Conservation (phyloP, 2,888 invertebrate genomes). For the Dicyrtomina minuta region DNA sequence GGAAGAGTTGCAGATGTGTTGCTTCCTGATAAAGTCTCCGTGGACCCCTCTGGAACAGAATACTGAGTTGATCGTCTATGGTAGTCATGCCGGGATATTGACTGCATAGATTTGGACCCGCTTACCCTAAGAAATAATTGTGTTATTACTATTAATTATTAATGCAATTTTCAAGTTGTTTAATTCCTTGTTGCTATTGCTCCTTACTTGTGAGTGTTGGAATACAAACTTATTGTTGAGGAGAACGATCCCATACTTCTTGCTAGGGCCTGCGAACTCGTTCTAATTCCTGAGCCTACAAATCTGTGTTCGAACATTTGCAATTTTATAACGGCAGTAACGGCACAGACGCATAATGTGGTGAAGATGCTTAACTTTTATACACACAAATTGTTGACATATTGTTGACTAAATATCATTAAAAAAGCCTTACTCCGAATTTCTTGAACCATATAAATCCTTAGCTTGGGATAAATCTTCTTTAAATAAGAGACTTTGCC, state of each 20-base stretch:
- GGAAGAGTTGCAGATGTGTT: constrained; percentile 41
- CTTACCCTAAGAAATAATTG: constrained; percentile 17
- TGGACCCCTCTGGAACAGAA: not conserved
- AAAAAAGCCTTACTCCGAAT: constrained; percentile 25
- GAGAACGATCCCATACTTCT: constrained; percentile 41
- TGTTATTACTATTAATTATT: too few relatives aligned
- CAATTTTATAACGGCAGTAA: not conserved
- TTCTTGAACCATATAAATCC: not conserved
- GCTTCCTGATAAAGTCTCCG: constrained; percentile 41
- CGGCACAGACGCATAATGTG: too few relatives aligned
- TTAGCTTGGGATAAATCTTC: constrained; percentile 25
- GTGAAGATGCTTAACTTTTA: too few relatives aligned
- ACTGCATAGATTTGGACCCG: constrained; percentile 9
- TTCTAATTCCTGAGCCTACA: not conserved
- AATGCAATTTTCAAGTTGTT: too few relatives aligned
- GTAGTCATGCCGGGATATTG: constrained; percentile 16
- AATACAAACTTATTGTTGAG: constrained; percentile 44
- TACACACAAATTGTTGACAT: too few relatives aligned
- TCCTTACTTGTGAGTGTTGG: constrained; percentile 10
- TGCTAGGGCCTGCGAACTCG: constrained; percentile 12
- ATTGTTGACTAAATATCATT: constrained; percentile 1
- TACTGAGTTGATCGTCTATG: constrained; percentile 8
- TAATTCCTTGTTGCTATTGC: not conserved
- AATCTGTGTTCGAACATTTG: constrained; percentile 7
- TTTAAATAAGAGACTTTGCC: constrained; percentile 14